Evolutionary conservation across 2,113 vertebrate species (phyloP), one percentile per base, ranked within the genome.

Genomic region (Rattus rattus): DNA sequence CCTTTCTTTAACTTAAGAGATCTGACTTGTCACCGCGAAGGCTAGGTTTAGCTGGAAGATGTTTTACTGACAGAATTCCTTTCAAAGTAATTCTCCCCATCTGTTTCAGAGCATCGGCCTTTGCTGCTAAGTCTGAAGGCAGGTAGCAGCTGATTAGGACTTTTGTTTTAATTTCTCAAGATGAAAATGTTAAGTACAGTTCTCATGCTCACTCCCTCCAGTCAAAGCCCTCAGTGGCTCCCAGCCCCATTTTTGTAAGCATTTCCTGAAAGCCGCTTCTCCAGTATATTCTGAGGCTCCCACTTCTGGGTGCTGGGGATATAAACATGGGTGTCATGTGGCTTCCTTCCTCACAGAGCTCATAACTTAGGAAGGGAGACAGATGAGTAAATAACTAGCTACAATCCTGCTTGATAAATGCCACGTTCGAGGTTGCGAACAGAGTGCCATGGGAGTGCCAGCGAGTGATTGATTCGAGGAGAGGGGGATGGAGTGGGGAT

Each of bases 351-450:
- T 96, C 69, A 33, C 91, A 84, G 97, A 96, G 93, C 95, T 97
- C 91, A 80, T 97, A 87, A 96, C 79, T 97, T 90, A 90, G 95
- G 77, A 54, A 93, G 83, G 83, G 87, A 96, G 97, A 93, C 96
- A 96, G 96, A 97, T 91, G 97, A 95, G 96, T 96, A 94, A 97
- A 96, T 96, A 97, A 91, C 96, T 73, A 91, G 91, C 95, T 97
- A 30, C 94, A 75, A 20, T 91, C 94, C 91, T 39, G 89, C 97
- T 91, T 96, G 97, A 97, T 96, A 92, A 97, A 98, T 96, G 95
- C 95, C 97, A 95, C 94, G 0, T 83, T 30, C 4, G 97, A 95
- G 97, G 94, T 61, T 91, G 92, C 33, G 96, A 73, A 30, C 39
- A 17, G 5, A 88, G 95, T 61, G 86, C 96, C 88, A 1, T 22